A percentile compares a stretch with the other conserved stretches of the same genome.
Conservation (phyloP, 2,888 invertebrate species). For the Spialia ferax region DNA sequence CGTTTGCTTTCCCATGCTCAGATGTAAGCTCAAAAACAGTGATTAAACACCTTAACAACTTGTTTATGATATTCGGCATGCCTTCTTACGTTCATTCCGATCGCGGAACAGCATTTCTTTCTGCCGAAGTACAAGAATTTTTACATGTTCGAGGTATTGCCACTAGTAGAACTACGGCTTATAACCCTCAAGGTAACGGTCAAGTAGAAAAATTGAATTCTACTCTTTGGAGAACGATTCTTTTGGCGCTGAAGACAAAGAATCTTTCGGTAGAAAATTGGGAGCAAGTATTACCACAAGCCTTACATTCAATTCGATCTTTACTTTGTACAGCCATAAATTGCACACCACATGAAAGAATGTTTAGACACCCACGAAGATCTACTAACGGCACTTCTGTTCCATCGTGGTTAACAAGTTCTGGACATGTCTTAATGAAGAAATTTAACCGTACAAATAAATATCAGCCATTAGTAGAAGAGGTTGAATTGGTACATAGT, state of each 20-base stretch:
- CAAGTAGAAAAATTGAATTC: constrained; percentile 7
- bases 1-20: constrained; percentile 38
- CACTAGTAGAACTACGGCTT: constrained; percentile 30
- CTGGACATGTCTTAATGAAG: not conserved
- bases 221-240: constrained; percentile 1
- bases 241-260: not conserved
- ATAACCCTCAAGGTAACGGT: constrained; percentile 37
- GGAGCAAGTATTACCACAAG: constrained; percentile 33
- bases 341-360: constrained; percentile 39
- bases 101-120: constrained; percentile 35
- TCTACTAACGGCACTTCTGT: constrained; percentile 30
- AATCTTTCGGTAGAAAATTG: constrained; percentile 17
- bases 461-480: not conserved
- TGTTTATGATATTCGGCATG: constrained; percentile 28
- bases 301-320: constrained; percentile 42
- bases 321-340: constrained; percentile 39
- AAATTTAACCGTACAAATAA: not conserved
- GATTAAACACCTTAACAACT: constrained; percentile 7
- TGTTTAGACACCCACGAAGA: constrained; percentile 32
- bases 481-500: not conserved
- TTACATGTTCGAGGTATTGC: constrained; percentile 16
- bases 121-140: constrained; percentile 22
- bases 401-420: constrained; percentile 7
- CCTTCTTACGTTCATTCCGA: constrained; percentile 36
- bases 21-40: not conserved